Base-by-base conservation (phyloP, 2,113 vertebrate species). In the Varanus komodoensis region DNA sequence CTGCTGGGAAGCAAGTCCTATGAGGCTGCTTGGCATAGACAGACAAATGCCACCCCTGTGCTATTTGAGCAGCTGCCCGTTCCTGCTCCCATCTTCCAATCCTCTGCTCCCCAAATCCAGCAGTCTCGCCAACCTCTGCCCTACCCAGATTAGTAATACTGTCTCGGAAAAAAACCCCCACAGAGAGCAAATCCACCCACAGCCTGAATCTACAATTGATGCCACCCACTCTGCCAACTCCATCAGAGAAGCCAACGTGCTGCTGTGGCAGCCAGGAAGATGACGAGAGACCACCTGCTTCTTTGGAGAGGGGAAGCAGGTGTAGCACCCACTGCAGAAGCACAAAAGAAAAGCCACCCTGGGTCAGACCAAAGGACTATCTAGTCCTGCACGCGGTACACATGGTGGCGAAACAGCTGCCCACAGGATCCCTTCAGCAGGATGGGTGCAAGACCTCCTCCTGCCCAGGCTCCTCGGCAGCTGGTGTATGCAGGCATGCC, bases 191-290 rank as follows among this genome's bases (percentile, higher is more conserved):
- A 85, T 86, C 75, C 64, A 80, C 89, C 89, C 89, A 90, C 89
- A 69, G 48, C 52, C 34, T 86, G 64, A 86, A 90, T 85, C 67
- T 79, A 86, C 82, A 90, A 57, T 80, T 79, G 75, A 90, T 80
- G 82, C 82, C 74, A 85, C 89, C 89, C 74, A 90, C 89, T 90
- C 83, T 86, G 83, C 82, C 74, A 90, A 44, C 77, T 71, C 83
- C 75, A 90, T 86, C 84, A 86, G 48, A 80, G 83, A 90, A 86
- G 23, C 89, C 83, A 90, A 80, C 83, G 61, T 89, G 64, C 86
- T 64, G 17, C 61, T 64, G 32, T 29, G 79, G 48, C 77, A 61
- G 75, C 89, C 89, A 61, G 17, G 15, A 85, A 69, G 64, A 85
- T 44, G 75, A 69, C 23, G 50, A 89, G 61, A 80, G 89, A 77